A percentile compares a stretch with the other conserved stretches of the same genome.
These are phyloP conservation scores for Vireo griseus DNA, from an alignment of 2,797 vertebrate genomes.

Conservation along the genomic window DNA sequence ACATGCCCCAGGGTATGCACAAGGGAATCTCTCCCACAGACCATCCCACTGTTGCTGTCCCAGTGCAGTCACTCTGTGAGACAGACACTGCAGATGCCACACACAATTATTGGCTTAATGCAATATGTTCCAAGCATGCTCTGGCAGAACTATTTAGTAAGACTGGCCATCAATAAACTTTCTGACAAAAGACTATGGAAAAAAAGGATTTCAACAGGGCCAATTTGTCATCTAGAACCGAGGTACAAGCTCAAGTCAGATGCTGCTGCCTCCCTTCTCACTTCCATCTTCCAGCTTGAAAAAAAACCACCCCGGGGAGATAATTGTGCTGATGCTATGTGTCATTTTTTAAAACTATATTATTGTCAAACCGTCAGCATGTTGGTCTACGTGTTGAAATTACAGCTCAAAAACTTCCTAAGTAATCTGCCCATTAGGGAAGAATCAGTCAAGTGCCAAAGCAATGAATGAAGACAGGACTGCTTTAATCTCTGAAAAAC, in stretches of 20 bases:
- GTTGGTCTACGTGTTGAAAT: constrained; percentile 20
- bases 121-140: neutral
- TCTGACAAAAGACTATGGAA: neutral
- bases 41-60: neutral
- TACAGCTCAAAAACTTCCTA: constrained; percentile 20
- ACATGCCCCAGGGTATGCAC: neutral
- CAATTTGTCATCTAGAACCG: neutral
- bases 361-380: neutral
- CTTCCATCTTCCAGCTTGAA: neutral
- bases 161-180: neutral
- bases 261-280: neutral
- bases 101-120: neutral
- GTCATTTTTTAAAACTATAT: neutral
- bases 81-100: neutral
- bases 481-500: constrained; percentile 50
- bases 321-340: neutral
- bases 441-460: constrained; percentile 47
- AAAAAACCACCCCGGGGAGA: neutral
- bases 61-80: neutral
- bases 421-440: constrained; percentile 49
- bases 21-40: neutral
- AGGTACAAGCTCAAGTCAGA: neutral
- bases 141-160: neutral
- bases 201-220: neutral
- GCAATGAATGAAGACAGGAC: constrained; percentile 44